A percentile compares a stretch with the other conserved stretches of the same genome.
These are phyloP conservation scores for Bacillus rossius DNA, from an alignment of 1,140 invertebrate genomes.

Conservation along the genomic window DNA sequence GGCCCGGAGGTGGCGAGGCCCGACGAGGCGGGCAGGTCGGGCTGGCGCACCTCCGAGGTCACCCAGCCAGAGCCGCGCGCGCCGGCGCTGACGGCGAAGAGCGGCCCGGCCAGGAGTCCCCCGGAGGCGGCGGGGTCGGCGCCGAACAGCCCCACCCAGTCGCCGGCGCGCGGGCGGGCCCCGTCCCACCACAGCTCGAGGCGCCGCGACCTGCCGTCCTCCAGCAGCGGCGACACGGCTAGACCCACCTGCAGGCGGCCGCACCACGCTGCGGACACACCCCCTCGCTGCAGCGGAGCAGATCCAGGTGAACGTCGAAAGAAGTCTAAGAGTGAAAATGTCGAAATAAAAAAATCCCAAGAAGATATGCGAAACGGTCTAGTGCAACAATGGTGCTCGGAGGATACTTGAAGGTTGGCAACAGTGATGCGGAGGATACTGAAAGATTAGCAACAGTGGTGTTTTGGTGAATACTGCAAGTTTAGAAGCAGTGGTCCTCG, in stretches of 20 bases:
- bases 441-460: too few relatives aligned
- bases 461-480: too few relatives aligned
- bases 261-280: too few relatives aligned
- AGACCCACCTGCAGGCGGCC: background rate
- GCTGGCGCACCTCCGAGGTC: background rate
- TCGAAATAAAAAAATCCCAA: too few relatives aligned
- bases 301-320: too few relatives aligned
- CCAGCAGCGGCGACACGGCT: background rate
- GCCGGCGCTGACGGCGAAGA: background rate
- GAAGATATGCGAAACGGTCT: too few relatives aligned
- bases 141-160: constrained; percentile 13
- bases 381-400: too few relatives aligned
- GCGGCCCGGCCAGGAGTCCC: background rate
- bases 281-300: too few relatives aligned
- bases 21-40: background rate
- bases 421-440: too few relatives aligned
- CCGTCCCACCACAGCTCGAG: constrained; percentile 6
- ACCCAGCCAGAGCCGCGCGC: constrained; percentile 1
- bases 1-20: constrained; percentile 1
- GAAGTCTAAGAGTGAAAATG: too few relatives aligned
- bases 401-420: too few relatives aligned
- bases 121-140: background rate
- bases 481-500: too few relatives aligned
- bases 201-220: constrained; percentile 39
- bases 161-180: background rate